Evolutionary conservation across 2,113 vertebrate genomes (phyloP).

Genomic region (Xenotilapia leptura): DNA sequence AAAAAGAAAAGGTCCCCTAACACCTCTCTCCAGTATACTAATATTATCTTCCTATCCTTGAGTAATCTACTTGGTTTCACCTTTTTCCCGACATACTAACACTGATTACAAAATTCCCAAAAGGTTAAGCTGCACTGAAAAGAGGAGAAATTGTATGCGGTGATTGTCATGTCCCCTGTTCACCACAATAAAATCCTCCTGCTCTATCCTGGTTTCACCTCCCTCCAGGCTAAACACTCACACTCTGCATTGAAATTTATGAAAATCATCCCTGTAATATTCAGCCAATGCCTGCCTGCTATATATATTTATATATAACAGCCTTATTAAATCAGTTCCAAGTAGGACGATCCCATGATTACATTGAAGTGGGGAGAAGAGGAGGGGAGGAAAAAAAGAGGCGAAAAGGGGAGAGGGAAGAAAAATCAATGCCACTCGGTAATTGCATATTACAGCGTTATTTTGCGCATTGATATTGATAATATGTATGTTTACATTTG

Average conservation of each 20-base stretch:
- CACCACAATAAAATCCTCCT: slow-evolving; percentile 30
- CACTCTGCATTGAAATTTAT: slow-evolving; percentile 81
- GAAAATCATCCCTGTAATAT: slow-evolving; percentile 86
- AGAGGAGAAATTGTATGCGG: background rate
- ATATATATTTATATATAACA: slow-evolving; percentile 74
- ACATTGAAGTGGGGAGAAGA: slow-evolving; percentile 59
- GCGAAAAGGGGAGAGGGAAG: slow-evolving; percentile 16
- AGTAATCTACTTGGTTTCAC: background rate
- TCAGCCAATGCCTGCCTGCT: slow-evolving; percentile 67
- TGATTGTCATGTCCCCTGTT: background rate
- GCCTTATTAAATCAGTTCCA: slow-evolving; percentile 90
- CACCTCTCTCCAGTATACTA: background rate
- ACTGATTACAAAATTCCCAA: background rate
- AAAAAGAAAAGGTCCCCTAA: background rate
- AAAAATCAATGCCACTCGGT: slow-evolving; percentile 87
- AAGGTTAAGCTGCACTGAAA: background rate
- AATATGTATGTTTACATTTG: slow-evolving; percentile 90
- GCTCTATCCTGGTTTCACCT: slow-evolving; percentile 54
- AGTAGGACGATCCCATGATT: slow-evolving; percentile 74
- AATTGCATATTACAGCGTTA: slow-evolving; percentile 94
- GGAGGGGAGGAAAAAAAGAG: background rate
- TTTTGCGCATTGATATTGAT: slow-evolving; percentile 90
- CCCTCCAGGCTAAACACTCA: slow-evolving; percentile 53
- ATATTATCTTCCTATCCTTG: background rate
- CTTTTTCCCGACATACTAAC: background rate